Base-by-base conservation (phyloP, 2,797 vertebrate species). In the Podargus strigoides region DNA sequence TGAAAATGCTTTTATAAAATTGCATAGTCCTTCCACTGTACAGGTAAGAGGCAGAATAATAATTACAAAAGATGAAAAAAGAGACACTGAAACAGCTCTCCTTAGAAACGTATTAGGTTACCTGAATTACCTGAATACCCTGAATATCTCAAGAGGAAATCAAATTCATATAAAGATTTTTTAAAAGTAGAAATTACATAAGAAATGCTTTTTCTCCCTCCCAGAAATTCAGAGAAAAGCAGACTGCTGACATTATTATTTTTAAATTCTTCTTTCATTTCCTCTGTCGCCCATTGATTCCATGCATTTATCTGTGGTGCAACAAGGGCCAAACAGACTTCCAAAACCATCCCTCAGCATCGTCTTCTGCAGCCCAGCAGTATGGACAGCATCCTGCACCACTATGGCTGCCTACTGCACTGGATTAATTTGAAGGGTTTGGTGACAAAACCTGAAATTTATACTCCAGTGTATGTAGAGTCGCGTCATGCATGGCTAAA, bases 321-420 rank as follows among this genome's bases (percentile, higher is more conserved):
- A 60, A 18, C 12, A 44, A 26, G 30, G 32, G 27, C 44, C 53
- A 85, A 14, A 1, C 34, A 81, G 7, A 30, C 21, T 63, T 60
- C 49, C 46, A 28, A 90, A 37, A 8, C 3, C 20, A 41, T 7
- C 27, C 32, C 3, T 72, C 42, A 41, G n/a, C 19, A 11, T 49
- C 13, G 10, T 16, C 63, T 46, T 85, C 67, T 74, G 36, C 46
- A 85, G n/a, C 59, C 30, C 60, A 59, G 68, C 0, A 3, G 47
- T 69, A 30, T 20, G 1, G 0, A 15, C 8, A 47, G 27, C 5
- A 4, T 42, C 42, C 50, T 76, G 75, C n/a, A 66, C 20, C 2
- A 1, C 6, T 56, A 28, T 1, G 4, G 28, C 21, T 0, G 0
- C 26, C 18, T 22, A 36, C 32, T 1, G 0, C 30, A 44, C 3